Conservation (phyloP, 1,140 invertebrate species). For the Bilobella aurantiaca region DNA sequence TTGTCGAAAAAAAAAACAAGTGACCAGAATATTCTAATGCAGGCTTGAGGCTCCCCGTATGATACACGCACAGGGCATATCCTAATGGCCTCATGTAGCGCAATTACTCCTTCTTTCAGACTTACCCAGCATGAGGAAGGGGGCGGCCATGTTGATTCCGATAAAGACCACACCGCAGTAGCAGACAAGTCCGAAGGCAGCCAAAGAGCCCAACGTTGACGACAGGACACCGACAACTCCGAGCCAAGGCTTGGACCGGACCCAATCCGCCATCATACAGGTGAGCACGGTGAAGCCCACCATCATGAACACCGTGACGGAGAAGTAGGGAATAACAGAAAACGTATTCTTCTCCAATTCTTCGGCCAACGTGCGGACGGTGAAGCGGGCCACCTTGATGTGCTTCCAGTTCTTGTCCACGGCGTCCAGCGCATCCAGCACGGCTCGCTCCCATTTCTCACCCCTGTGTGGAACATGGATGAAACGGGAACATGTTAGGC, state of each 20-base stretch:
- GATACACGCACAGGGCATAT: too few species aligned
- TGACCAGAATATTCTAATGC: too few species aligned
- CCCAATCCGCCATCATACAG: slow-evolving; percentile 72
- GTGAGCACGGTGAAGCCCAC: slow-evolving; percentile 58
- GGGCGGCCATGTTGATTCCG: slow-evolving; percentile 85
- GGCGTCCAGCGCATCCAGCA: slow-evolving; percentile 59
- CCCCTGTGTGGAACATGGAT: too few species aligned
- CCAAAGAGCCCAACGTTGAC: slow-evolving; percentile 73
- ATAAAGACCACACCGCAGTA: slow-evolving; percentile 87
- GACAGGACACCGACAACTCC: slow-evolving; percentile 85
- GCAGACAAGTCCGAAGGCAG: slow-evolving; percentile 81
- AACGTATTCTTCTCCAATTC: slow-evolving; percentile 80
- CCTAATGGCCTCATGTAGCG: too few species aligned
- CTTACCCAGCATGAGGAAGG: slow-evolving; percentile 90
- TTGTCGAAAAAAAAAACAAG: too few species aligned
- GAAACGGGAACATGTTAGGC: too few species aligned
- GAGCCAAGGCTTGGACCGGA: slow-evolving; percentile 78
- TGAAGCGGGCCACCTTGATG: slow-evolving; percentile 70
- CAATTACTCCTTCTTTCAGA: too few species aligned
- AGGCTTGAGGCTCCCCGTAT: too few species aligned
- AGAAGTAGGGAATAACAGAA: slow-evolving; percentile 77
- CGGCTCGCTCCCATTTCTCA: slow-evolving; percentile 73
- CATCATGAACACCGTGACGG: slow-evolving; percentile 76
- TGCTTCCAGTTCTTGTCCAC: slow-evolving; percentile 65
- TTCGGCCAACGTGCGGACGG: slow-evolving; percentile 73